These are phyloP conservation scores for Sebastes nivosus DNA, from an alignment of 2,797 vertebrate species.

Conservation along the genomic window DNA sequence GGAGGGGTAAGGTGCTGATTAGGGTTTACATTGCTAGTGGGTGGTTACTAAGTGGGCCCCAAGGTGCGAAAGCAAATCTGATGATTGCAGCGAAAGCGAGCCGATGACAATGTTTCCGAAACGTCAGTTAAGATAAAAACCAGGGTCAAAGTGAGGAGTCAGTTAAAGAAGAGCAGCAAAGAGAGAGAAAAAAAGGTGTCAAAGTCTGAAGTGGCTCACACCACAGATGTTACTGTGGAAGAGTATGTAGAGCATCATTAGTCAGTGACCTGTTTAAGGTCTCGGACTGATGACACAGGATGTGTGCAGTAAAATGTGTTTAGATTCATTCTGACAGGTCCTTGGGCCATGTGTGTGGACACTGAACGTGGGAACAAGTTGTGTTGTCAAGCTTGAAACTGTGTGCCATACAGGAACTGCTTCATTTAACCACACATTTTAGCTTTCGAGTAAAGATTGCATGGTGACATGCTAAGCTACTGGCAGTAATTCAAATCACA, in stretches of 20 bases:
- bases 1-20: conserved; percentile 43
- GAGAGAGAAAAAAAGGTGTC: conserved; percentile 34
- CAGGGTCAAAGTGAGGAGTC: conserved; percentile 23
- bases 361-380: background rate
- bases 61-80: conserved; percentile 67
- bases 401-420: background rate
- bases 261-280: conserved; percentile 50
- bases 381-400: background rate
- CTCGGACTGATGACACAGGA: conserved; percentile 34
- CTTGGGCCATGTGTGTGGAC: background rate
- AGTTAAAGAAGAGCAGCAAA: conserved; percentile 22
- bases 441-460: background rate
- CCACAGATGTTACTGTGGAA: conserved; percentile 36
- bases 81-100: conserved; percentile 61
- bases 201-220: conserved; percentile 45
- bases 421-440: background rate
- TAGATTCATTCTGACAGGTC: background rate
- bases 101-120: conserved; percentile 59
- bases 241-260: conserved; percentile 38
- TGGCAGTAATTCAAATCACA: background rate
- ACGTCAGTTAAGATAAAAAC: conserved; percentile 66
- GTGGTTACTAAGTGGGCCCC: conserved; percentile 51
- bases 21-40: conserved; percentile 50
- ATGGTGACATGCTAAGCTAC: background rate
- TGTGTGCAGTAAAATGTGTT: conserved; percentile 19